Percentiles rank a stretch among this genome's conserved stretches.
These are phyloP conservation scores for Oryzias dopingdopingensis DNA, from an alignment of 2,797 vertebrate species.

Conservation along the genomic window DNA sequence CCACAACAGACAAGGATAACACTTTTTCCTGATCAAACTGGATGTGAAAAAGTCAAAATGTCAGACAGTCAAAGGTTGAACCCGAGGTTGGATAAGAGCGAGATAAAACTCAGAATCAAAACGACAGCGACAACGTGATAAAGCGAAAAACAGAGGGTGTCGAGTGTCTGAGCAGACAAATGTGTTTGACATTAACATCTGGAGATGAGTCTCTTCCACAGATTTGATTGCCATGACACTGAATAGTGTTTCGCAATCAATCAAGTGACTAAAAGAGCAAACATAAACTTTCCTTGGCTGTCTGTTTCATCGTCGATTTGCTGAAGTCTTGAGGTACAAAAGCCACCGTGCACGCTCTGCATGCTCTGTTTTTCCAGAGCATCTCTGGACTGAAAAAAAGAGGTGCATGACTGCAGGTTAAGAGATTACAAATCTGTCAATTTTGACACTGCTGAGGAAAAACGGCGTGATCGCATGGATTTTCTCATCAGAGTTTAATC, in stretches of 20 bases:
- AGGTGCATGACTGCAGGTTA: constrained; percentile 25
- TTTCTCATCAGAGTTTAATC: constrained; percentile 65
- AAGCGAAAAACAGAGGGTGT: background rate
- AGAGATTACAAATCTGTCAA: constrained; percentile 9
- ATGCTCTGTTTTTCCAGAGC: background rate
- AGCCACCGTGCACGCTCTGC: background rate
- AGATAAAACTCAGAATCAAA: background rate
- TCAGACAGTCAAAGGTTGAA: constrained; percentile 23
- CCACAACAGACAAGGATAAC: background rate
- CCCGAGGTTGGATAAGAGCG: constrained; percentile 3
- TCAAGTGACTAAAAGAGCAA: background rate
- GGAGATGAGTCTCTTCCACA: background rate
- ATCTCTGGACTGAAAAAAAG: background rate
- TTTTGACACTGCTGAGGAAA: constrained; percentile 24
- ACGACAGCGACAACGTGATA: background rate
- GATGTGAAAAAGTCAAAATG: constrained; percentile 16
- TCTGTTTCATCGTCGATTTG: background rate
- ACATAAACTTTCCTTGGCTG: background rate
- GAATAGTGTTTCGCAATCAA: background rate
- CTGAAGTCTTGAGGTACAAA: background rate
- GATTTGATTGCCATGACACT: background rate
- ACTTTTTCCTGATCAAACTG: background rate
- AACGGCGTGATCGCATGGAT: constrained; percentile 52
- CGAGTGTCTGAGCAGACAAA: background rate
- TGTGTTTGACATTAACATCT: constrained; percentile 2